Base-by-base conservation (phyloP, 1,140 invertebrate species). In the Camponotus pennsylvanicus region DNA sequence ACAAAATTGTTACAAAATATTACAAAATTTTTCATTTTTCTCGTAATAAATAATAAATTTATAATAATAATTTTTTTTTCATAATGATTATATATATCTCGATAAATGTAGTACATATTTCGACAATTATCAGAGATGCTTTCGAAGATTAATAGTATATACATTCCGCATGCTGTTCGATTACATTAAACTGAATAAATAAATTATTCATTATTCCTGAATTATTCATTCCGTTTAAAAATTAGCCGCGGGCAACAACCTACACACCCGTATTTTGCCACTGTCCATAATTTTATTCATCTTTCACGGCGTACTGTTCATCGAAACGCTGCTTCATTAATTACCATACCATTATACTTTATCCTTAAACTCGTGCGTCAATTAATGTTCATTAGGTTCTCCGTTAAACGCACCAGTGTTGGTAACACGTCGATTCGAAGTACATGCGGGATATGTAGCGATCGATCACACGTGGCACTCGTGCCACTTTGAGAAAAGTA, bases 401-500 rank as follows among this genome's bases (percentile, higher is more conserved):
- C 64, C 21, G 66, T 21, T 27, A 27, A 27, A 27, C 13, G 49
- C 78, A 21, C 21, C 18, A 18, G 59, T 21, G 70, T 45, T 21
- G 67, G 40, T 61, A 61, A 49, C 40, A 27, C 70, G 83, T 70
- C 70, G 63, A 76, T 82, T 63, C 57, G 55, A 64, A 37, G 40
- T 61, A 57, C 57, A 61, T 85, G 85, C 75, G 78, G 76, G 42
- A 66, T 78, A 57, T 49, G 67, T 27, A 27, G 63, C 88, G 85
- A 90, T 90, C 89, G 88, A 90, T 89, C 85, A 85, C 40, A 78
- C 76, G 75, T 87, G 86, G 89, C 88, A 87, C 91, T 88, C 86
- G 92, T 91, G 90, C 91, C 86, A 92, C 87, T 92, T 92, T 91
- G 89, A 87, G 88, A 92, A 27, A 93, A 93, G 93, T 93, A 92